phyloP scores from a whole-genome alignment of 2,888 invertebrate species.

The Eupithecia abbreviata region DNA sequence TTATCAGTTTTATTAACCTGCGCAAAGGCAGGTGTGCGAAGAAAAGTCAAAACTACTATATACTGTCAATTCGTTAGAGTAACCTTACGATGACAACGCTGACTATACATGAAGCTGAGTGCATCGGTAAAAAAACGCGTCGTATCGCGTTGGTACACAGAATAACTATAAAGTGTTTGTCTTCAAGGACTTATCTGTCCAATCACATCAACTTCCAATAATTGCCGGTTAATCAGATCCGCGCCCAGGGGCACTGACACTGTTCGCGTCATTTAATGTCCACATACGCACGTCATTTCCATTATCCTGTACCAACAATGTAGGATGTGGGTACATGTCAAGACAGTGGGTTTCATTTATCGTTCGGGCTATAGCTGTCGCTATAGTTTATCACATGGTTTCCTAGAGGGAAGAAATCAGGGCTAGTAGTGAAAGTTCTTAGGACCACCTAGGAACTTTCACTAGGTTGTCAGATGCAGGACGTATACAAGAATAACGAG shows the following conservation, averaged over 20 bases:
- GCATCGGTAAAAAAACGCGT: background rate
- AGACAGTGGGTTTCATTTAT: background rate
- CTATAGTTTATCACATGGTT: background rate
- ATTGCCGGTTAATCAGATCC: background rate
- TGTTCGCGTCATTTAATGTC: background rate
- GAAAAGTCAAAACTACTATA: no score
- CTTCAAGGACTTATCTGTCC: background rate
- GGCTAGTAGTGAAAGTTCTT: background rate
- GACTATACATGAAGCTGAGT: background rate
- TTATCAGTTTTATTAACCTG: no score
- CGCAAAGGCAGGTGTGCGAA: no score
- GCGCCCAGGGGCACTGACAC: background rate
- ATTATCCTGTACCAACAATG: conserved; percentile 3
- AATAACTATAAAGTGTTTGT: background rate
- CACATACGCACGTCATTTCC: background rate
- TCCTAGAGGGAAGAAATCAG: background rate
- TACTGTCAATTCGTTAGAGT: no score
- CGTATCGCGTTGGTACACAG: no score
- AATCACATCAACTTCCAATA: background rate
- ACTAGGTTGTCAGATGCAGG: background rate
- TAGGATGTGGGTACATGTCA: background rate
- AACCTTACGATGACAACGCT: background rate
- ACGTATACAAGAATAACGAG: background rate
- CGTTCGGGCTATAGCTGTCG: background rate
- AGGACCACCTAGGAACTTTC: background rate